Evolutionary conservation across 2,113 vertebrate genomes (phyloP), one percentile per base, ranked within the genome.

Genomic region (Riparia riparia): DNA sequence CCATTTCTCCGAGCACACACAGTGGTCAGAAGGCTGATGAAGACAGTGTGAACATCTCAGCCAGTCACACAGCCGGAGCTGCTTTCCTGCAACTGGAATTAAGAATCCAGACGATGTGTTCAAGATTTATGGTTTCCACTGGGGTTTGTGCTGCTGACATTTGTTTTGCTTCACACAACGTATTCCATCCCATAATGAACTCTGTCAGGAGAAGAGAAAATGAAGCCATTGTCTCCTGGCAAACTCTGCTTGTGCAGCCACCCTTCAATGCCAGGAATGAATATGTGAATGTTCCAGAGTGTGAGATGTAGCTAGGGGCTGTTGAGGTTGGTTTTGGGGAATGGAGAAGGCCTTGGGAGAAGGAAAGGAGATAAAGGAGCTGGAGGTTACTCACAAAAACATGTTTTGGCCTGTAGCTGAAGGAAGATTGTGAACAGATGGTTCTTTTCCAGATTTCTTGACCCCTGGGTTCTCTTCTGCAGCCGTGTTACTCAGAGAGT

Each of bases 141-240:
- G 12, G 71, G 32, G 34, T 54, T 85, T 69, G 3, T 41, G 76
- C 54, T 68, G 41, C 66, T 93, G 74, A 37, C 91, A 65, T 78
- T 90, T 47, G 1, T 66, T 83, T 82, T 69, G 85, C 69, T 91
- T 91, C 45, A 16, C 51, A 24, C 7, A 22, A 25, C 54, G 1
- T 73, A 71, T 90, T 83, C 34, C n/a, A 45, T 86, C 73, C 51
- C 47, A 18, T 83, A 57, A n/a, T 44, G 60, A 87, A 37, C 37
- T 66, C 74, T 81, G 61, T 90, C 94, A 82, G 79, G 60, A 89
- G 69, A 49, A 86, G 42, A 41, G 51, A 87, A 89, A 87, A 91
- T 82, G 74, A 93, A 89, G 74, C 68, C 60, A 9, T 49, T 77
- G 95, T 95, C 73, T 96, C 57, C 69, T 91, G 57, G 77, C 79